Evolutionary conservation across 2,113 vertebrate genomes (phyloP).

Genomic region (Lampris incognitus): DNA sequence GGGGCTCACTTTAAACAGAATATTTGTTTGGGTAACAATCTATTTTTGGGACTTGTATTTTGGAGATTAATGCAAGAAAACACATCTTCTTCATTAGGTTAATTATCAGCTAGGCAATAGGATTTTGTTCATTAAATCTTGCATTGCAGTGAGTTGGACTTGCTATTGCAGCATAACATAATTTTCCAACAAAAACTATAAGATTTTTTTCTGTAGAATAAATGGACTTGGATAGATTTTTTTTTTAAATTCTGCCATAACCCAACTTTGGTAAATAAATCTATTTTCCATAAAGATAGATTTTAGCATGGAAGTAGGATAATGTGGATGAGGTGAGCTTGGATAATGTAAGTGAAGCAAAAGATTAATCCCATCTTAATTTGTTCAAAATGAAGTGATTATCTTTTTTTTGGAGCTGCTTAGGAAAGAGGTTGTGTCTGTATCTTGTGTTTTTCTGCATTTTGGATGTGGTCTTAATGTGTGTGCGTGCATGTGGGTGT

Average conservation of each 20-base stretch:
- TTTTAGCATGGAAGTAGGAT: neutral
- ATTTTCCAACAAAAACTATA: neutral
- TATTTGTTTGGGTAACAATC: no score
- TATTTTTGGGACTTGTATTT: no score
- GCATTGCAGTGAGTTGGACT: no score
- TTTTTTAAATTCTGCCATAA: neutral
- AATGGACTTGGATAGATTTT: no score
- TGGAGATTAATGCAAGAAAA: no score
- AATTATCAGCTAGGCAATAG: no score
- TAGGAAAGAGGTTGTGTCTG: conserved; percentile 23
- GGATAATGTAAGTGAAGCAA: conserved; percentile 34
- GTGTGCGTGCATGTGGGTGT: neutral
- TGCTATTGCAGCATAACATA: no score
- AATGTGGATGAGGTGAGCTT: neutral
- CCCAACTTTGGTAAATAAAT: neutral
- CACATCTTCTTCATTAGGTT: no score
- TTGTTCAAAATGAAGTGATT: conserved; percentile 51
- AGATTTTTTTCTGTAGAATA: neutral
- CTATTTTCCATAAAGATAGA: no score
- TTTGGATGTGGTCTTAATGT: neutral
- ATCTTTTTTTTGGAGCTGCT: conserved; percentile 57
- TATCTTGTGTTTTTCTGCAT: neutral
- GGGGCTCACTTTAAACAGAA: no score
- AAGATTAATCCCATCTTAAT: conserved; percentile 47
- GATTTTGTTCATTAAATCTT: no score